Evolutionary conservation across 2,797 vertebrate genomes (phyloP).

Genomic region (Sebastes minor): DNA sequence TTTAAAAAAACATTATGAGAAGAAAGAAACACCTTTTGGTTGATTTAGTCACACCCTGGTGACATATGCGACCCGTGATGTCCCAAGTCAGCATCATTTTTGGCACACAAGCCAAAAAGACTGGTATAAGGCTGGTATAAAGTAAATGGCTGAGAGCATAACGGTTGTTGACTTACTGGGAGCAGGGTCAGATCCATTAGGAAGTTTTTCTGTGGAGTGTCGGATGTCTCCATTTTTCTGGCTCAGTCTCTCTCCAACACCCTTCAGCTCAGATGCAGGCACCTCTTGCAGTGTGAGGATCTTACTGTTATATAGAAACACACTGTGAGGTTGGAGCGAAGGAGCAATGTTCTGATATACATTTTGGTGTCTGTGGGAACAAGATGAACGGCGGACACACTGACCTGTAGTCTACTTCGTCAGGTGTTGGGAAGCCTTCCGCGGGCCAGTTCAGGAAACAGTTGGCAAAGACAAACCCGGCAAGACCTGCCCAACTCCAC

Average conservation of each 20-base stretch:
- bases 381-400: constrained; percentile 6
- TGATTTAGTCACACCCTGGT: not conserved
- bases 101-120: not conserved
- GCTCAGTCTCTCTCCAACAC: constrained; percentile 74
- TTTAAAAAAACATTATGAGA: not conserved
- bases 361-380: not conserved
- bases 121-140: not conserved
- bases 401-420: constrained; percentile 87
- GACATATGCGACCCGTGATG: not conserved
- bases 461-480: constrained; percentile 86
- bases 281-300: constrained; percentile 74
- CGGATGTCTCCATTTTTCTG: constrained; percentile 73
- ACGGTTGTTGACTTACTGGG: constrained; percentile 53
- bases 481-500: constrained; percentile 88
- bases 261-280: constrained; percentile 66
- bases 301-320: constrained; percentile 76
- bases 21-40: not conserved
- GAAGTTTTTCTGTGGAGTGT: constrained; percentile 68
- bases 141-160: not conserved
- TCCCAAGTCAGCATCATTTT: too few relatives aligned
- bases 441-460: constrained; percentile 91
- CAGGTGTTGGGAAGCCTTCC: constrained; percentile 86
- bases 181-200: constrained; percentile 49
- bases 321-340: not conserved
- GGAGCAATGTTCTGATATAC: not conserved